phyloP scores from a whole-genome alignment of 2,113 vertebrate species.

The Hemichromis elongatus region DNA sequence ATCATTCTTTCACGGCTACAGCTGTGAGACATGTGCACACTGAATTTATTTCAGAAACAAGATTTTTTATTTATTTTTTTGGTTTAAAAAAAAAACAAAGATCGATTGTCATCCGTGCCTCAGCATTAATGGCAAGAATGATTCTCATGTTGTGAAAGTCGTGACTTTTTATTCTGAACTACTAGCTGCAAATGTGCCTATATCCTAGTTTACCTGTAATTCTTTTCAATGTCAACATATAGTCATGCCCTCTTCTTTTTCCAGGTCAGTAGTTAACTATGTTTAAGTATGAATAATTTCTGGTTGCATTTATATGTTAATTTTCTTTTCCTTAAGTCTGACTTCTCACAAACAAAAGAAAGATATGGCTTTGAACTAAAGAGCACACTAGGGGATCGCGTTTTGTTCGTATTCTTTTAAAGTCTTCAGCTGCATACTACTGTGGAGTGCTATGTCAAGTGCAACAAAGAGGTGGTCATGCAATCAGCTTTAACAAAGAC shows the following conservation, averaged over 20 bases:
- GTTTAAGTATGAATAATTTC: conserved; percentile 50
- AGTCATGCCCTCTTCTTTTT: conserved; percentile 11
- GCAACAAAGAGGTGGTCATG: conserved; percentile 55
- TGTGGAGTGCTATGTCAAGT: conserved; percentile 48
- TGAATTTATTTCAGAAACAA: neutral
- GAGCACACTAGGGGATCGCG: conserved; percentile 16
- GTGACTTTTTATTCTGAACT: neutral
- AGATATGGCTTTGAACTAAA: conserved; percentile 45
- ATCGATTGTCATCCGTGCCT: neutral
- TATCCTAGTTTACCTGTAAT: neutral
- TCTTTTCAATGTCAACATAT: neutral
- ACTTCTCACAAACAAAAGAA: conserved; percentile 38
- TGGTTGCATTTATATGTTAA: conserved; percentile 70
- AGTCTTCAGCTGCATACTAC: conserved; percentile 38
- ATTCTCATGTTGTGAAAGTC: neutral
- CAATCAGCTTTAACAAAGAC: conserved; percentile 66
- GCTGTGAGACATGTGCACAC: conserved; percentile 14
- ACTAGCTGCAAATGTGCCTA: neutral
- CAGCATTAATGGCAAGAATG: neutral
- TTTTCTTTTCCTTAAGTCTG: conserved; percentile 29
- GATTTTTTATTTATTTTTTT: conserved; percentile 9
- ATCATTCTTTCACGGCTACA: neutral
- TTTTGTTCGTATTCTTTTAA: conserved; percentile 48
- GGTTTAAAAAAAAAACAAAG: neutral
- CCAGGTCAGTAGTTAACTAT: conserved; percentile 43